Evolutionary conservation across 1,140 invertebrate genomes (phyloP).

Genomic region (Neodiprion virginianus): DNA sequence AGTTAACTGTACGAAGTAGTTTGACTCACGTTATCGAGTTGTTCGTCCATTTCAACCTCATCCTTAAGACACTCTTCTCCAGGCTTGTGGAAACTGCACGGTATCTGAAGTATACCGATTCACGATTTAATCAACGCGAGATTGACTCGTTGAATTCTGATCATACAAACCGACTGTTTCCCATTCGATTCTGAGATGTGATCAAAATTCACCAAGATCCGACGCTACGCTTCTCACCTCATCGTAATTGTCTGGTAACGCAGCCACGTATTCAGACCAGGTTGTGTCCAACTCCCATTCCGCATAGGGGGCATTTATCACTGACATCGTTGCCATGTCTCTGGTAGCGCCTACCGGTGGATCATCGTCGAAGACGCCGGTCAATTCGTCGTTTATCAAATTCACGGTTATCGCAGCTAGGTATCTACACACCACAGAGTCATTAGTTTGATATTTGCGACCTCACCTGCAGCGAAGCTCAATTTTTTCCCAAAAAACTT

Average conservation of each 20-base stretch:
- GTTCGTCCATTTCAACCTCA: slow-evolving; percentile 27
- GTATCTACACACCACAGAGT: slow-evolving; percentile 23
- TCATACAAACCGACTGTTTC: background rate
- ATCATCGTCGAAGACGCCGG: slow-evolving; percentile 29
- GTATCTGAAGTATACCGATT: slow-evolving; percentile 22
- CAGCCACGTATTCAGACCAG: slow-evolving; percentile 34
- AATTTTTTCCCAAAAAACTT: too few species aligned
- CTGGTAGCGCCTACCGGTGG: slow-evolving; percentile 31
- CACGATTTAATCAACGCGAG: background rate
- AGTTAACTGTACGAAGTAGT: too few species aligned
- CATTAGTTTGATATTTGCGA: background rate
- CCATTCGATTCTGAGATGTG: background rate
- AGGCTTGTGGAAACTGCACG: slow-evolving; percentile 32
- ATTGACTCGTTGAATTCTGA: slow-evolving; percentile 8
- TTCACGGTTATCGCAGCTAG: slow-evolving; percentile 32
- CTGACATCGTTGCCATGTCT: slow-evolving; percentile 22
- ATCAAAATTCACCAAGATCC: background rate
- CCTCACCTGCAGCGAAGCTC: too few species aligned
- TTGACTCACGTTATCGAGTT: slow-evolving; percentile 28
- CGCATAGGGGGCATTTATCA: slow-evolving; percentile 18
- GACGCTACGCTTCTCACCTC: slow-evolving; percentile 14
- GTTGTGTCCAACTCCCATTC: slow-evolving; percentile 39
- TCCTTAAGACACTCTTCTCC: slow-evolving; percentile 23
- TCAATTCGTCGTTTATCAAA: slow-evolving; percentile 39
- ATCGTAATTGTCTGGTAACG: slow-evolving; percentile 25